phyloP scores from a whole-genome alignment of 64 coral and sea anemone species.

The Actinia tenebrosa region DNA sequence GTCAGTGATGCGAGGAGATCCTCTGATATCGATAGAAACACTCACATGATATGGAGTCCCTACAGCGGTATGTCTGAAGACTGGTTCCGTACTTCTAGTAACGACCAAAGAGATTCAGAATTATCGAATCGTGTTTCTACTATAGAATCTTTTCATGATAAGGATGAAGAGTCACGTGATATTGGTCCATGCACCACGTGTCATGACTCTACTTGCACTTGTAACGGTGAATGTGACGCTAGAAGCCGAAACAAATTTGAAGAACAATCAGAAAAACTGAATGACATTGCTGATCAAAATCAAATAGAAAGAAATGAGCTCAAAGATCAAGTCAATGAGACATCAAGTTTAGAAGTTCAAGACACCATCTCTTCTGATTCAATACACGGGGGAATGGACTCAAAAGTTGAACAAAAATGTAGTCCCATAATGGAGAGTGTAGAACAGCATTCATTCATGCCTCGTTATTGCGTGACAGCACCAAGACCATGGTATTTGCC shows the following conservation, averaged over 20 bases:
- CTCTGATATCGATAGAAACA: not conserved
- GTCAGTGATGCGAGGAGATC: not conserved
- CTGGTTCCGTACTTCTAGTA: not conserved
- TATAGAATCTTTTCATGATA: not conserved
- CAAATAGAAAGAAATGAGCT: not conserved
- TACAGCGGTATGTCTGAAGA: not conserved
- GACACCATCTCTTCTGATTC: not conserved
- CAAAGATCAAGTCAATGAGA: not conserved
- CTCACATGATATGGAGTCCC: not conserved
- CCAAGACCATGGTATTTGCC: not conserved
- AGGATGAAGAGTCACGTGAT: not conserved
- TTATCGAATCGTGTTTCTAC: not conserved
- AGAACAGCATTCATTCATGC: not conserved
- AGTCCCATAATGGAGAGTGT: not conserved
- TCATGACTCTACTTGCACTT: not conserved
- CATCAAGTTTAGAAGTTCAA: not conserved
- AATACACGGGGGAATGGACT: not conserved
- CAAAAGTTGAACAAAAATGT: not conserved
- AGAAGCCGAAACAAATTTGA: not conserved
- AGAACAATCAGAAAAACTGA: not conserved
- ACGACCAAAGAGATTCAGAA: not conserved
- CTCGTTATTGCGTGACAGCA: not conserved
- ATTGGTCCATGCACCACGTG: not conserved
- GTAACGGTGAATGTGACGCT: not conserved
- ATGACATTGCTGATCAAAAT: not conserved